Percentiles rank a stretch among this genome's conserved stretches.
phyloP scores from a whole-genome alignment of 2,888 invertebrate species.

The Cephus nigrinus region DNA sequence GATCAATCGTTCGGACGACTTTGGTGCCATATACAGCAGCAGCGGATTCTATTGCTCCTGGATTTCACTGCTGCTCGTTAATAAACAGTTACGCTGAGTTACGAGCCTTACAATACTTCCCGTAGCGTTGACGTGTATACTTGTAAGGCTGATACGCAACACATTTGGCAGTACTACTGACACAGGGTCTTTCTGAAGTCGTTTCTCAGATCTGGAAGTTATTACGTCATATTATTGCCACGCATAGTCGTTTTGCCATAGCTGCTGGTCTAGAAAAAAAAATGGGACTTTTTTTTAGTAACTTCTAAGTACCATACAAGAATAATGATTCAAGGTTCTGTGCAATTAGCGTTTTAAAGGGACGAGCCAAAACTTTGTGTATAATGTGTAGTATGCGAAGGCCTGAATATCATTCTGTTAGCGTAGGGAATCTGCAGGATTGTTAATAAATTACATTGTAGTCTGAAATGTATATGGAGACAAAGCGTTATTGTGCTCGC shows the following conservation, averaged over 20 bases:
- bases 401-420: neutral
- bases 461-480: neutral
- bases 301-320: neutral
- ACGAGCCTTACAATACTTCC: neutral
- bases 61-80: neutral
- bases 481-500: neutral
- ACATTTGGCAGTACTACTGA: neutral
- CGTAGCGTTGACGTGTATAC: no score
- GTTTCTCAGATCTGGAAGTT: neutral
- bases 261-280: neutral
- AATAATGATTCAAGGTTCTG: neutral
- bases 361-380: neutral
- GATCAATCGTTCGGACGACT: neutral
- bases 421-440: neutral
- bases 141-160: neutral
- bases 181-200: neutral
- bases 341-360: neutral
- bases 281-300: neutral
- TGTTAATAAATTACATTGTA: neutral
- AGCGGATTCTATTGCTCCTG: neutral
- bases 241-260: neutral
- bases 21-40: neutral
- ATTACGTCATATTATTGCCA: no score
- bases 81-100: neutral
- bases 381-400: neutral